These are phyloP conservation scores for Alsophila aescularia DNA, from an alignment of 2,888 invertebrate species.

Conservation along the genomic window DNA sequence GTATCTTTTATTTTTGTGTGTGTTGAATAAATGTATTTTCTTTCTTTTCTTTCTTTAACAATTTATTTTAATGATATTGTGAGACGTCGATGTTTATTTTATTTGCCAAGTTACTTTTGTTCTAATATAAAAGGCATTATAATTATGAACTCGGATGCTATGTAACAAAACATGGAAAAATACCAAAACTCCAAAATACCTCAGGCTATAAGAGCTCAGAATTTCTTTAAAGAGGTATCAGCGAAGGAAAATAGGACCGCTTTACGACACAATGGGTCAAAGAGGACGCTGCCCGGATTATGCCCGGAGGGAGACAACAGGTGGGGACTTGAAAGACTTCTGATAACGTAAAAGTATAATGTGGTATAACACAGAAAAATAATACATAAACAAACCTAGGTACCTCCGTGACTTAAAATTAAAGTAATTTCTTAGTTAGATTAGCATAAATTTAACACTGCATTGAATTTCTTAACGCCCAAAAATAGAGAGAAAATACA, in stretches of 20 bases:
- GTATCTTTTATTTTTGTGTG: too few species aligned
- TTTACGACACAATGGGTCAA: slow-evolving; percentile 38
- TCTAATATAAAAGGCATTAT: neutral
- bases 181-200: slow-evolving; percentile 19
- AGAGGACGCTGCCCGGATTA: slow-evolving; percentile 42
- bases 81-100: too few species aligned
- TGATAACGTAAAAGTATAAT: slow-evolving; percentile 4
- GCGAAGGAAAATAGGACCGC: slow-evolving; percentile 31
- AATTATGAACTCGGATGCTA: neutral
- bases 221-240: slow-evolving; percentile 21
- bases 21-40: too few species aligned
- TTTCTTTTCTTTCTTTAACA: too few species aligned
- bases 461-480: too few species aligned
- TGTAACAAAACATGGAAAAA: neutral
- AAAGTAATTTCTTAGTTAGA: too few species aligned
- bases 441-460: too few species aligned
- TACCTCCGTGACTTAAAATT: too few species aligned
- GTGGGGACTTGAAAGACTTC: slow-evolving; percentile 32
- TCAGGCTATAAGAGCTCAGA: slow-evolving; percentile 16
- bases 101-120: too few species aligned
- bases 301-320: slow-evolving; percentile 45
- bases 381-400: neutral
- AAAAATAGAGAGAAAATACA: too few species aligned
- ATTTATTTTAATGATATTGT: too few species aligned
- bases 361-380: neutral